A percentile compares a stretch with the other conserved stretches of the same genome.
phyloP scores from a whole-genome alignment of 2,888 invertebrate genomes.

The Agelastica alni region DNA sequence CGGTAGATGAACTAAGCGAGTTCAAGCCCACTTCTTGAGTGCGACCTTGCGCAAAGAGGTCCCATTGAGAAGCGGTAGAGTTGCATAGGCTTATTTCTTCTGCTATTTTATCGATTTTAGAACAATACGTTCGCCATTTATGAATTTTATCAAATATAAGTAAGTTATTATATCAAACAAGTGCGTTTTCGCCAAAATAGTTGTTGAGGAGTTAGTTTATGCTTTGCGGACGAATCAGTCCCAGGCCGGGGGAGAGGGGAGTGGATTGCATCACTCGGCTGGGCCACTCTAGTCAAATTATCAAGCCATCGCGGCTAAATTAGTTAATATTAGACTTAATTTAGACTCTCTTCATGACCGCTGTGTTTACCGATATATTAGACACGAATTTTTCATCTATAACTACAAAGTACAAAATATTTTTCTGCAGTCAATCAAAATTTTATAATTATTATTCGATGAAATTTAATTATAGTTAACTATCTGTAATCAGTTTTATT shows the following conservation, averaged over 20 bases:
- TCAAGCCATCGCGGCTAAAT: conserved; percentile 53
- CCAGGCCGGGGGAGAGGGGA: conserved; percentile 46
- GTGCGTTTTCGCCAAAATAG: conserved; percentile 55
- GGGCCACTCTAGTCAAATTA: conserved; percentile 60
- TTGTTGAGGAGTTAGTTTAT: conserved; percentile 57
- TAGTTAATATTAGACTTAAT: conserved; percentile 57
- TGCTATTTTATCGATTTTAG: conserved; percentile 54
- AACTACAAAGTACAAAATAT: conserved; percentile 1
- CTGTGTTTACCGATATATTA: conserved; percentile 13
- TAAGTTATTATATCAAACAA: conserved; percentile 54
- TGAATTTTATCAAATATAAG: conserved; percentile 55
- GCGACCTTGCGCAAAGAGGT: conserved; percentile 5
- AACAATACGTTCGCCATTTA: conserved; percentile 54
- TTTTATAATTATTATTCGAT: too few relatives aligned
- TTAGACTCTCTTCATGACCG: conserved; percentile 33
- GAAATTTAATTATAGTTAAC: too few relatives aligned
- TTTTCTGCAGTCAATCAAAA: too few relatives aligned
- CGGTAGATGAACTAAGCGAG: conserved; percentile 20
- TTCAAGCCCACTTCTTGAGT: conserved; percentile 15
- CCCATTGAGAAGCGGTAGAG: conserved; percentile 15
- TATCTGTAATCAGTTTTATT: too few relatives aligned
- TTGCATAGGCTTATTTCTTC: conserved; percentile 26
- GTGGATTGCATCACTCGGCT: conserved; percentile 44
- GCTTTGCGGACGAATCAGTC: conserved; percentile 50
- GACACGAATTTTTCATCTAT: not conserved